Evolutionary conservation across 1,140 invertebrate species (phyloP), one percentile per base, ranked within the genome.

Genomic region (Zaprionus capensis): DNA sequence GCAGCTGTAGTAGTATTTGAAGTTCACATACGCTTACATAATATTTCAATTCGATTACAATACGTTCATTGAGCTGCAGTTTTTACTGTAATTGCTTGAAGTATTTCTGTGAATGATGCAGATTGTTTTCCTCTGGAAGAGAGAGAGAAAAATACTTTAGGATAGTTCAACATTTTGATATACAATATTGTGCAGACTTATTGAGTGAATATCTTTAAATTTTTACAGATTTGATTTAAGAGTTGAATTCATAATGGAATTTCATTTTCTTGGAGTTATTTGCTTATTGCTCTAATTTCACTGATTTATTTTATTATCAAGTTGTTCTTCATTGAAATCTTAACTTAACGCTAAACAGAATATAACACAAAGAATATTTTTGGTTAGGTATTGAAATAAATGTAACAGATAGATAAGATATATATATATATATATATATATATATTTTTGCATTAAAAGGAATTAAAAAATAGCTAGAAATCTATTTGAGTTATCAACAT

Each of bases 1-100:
- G 38, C 15, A 12, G 17, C 1, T 63, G 15, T 41, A 53, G 46
- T 53, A 28, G 15, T 57, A 62, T 41, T 66, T 66, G 64, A 66
- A 66, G 36, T 55, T 66, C n/a, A 56, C 26, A 66, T 66, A 56
- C 53, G 64, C 64, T 66, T 66, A 66, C 51, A 11, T 4, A n/a
- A 53, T n/a, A 51, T 6, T 20, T 38, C 5, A 55, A 65, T 55
- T 55, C 31, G 51, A 53, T 64, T 64, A 22, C 9, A 7, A 51
- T 12, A 55, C 5, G 28, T 34, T 36, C 14, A 20, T 26, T 26
- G 28, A 62, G 20, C 22, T 36, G 5, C 34, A 17, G 51, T 51
- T 51, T 51, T 51, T 7, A 22, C 61, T 22, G 1, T 22, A 53
- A 17, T 55, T 65, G 31, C 51, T 53, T 51, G 20, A 63, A 63